Base-by-base conservation (phyloP, 1,140 invertebrate species). In the Helicoverpa armigera region DNA sequence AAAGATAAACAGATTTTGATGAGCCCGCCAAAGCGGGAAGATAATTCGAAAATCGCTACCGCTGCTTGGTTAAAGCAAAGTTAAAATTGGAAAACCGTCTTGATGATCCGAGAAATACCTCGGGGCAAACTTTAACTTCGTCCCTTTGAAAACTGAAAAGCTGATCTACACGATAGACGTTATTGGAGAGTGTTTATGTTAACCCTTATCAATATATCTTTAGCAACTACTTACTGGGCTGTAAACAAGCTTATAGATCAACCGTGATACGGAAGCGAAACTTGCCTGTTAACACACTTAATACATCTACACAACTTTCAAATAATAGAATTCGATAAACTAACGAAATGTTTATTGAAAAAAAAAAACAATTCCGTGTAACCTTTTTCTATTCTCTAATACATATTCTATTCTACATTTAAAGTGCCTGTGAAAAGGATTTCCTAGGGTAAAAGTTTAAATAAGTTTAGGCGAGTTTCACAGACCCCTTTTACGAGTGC, bases 371-470 rank as follows among this genome's bases (percentile, higher is more conserved):
- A 86, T 81, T 88, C 82, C 50, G 70, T 79, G 81, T 84, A 82
- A 89, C 85, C 82, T 83, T 85, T 85, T 79, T 84, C 85, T 80
- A 77, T 85, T 87, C 85, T 85, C 86, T 86, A 87, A 90, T 91
- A 92, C 88, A 92, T 91, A 91, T 92, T 91, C 90, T 90, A 91
- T 90, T 91, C 86, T 87, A 86, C 89, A 87, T 90, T 91, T 91
- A 90, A 93, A 92, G 86, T 91, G 85, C 87, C 88, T 87, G 91
- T 87, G 87, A 88, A 94, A 92, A 91, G 91, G 90, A 93, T 91
- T 92, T 93, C 90, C 90, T 90, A 90, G 88, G 87, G 91, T 91
- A 90, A 92, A 94, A 94, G 89, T 93, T 94, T 94, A 94, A 94
- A 93, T 92, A 94, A 94, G 91, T 93, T 94, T 94, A 90, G 90